phyloP scores from a whole-genome alignment of 2,888 invertebrate genomes.

The Agrochola circellaris region DNA sequence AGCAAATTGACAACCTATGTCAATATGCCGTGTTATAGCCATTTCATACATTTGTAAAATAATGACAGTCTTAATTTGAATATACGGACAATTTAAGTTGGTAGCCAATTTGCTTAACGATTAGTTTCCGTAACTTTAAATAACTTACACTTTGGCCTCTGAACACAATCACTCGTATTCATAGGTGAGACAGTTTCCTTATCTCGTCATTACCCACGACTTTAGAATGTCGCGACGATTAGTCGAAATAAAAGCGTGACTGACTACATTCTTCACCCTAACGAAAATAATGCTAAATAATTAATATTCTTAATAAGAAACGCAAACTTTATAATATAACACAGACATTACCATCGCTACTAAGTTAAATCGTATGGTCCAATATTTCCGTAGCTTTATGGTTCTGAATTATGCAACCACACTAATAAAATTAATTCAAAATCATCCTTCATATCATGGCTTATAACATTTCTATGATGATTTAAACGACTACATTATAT shows the following conservation, averaged over 20 bases:
- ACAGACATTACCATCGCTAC: conserved; percentile 63
- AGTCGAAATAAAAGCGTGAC: conserved; percentile 73
- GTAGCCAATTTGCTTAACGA: neutral
- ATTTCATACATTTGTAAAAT: neutral
- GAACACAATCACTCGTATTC: conserved; percentile 39
- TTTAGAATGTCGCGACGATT: conserved; percentile 64
- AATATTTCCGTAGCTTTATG: conserved; percentile 63
- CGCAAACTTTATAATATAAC: conserved; percentile 74
- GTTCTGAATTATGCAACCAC: conserved; percentile 63
- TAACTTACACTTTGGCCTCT: conserved; percentile 4
- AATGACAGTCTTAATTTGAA: neutral
- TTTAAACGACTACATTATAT: conserved; percentile 75
- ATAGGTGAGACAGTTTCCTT: conserved; percentile 35
- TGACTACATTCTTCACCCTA: conserved; percentile 73
- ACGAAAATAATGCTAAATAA: conserved; percentile 80
- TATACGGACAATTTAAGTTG: neutral
- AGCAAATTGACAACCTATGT: neutral
- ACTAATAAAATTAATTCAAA: conserved; percentile 62
- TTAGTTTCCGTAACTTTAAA: neutral
- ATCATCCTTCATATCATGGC: conserved; percentile 56
- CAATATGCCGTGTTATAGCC: neutral
- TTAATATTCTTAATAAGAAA: conserved; percentile 75
- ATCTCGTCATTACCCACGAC: conserved; percentile 44
- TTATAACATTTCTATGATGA: conserved; percentile 72
- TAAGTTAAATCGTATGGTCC: conserved; percentile 64